Evolutionary conservation across 2,113 vertebrate species (phyloP).

Genomic region (Irena cyanogastra): DNA sequence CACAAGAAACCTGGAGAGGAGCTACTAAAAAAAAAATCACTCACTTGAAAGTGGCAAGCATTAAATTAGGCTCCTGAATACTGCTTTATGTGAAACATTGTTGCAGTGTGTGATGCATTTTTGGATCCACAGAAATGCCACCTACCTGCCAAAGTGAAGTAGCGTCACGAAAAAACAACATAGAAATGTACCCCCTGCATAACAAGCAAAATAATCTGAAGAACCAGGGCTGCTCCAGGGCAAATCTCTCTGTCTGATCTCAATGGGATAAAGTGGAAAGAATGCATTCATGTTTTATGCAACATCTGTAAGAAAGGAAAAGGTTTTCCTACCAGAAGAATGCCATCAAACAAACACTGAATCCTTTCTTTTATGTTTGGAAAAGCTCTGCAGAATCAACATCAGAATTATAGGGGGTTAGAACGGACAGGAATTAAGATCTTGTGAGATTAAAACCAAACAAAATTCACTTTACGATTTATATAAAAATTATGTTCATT

Average conservation of each 20-base stretch:
- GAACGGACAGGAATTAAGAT: not conserved
- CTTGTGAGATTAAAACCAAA: not conserved
- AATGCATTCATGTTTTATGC: not conserved
- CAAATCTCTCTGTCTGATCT: not conserved
- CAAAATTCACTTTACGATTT: not conserved
- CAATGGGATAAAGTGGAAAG: not conserved
- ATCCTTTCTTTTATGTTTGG: not conserved
- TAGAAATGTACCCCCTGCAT: not conserved
- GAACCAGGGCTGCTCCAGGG: not conserved
- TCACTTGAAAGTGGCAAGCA: rapidly evolving
- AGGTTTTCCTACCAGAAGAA: not conserved
- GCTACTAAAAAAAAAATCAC: not conserved
- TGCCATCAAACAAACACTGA: not conserved
- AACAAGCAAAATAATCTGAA: not conserved
- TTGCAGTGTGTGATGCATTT: not conserved
- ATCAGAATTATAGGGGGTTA: not conserved
- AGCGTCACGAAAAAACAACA: not conserved
- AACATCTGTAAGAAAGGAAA: not conserved
- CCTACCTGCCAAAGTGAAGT: not conserved
- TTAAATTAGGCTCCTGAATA: not conserved
- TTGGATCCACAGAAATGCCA: not conserved
- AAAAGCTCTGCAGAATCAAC: not conserved
- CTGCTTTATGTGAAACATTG: not conserved
- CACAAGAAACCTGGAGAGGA: not conserved
- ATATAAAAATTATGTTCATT: no score